Percentiles rank a stretch among this genome's conserved stretches.
phyloP scores from a whole-genome alignment of 1,140 invertebrate species.

The Atopsyche davidsoni region DNA sequence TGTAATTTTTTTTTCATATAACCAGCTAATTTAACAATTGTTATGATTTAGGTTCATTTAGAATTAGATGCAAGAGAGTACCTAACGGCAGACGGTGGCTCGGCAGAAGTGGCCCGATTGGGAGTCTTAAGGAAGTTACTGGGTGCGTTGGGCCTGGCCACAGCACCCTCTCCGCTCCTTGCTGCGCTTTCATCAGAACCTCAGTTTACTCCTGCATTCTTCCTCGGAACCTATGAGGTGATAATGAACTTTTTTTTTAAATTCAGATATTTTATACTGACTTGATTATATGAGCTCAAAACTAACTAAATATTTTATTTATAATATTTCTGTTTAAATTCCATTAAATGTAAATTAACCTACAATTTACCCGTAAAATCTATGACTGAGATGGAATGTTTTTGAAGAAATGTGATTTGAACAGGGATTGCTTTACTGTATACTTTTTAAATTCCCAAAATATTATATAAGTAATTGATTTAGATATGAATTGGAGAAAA shows the following conservation, averaged over 20 bases:
- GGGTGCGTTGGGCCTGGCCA: slow-evolving; percentile 56
- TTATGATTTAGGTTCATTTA: slow-evolving; percentile 52
- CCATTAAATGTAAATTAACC: too few species aligned
- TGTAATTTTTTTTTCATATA: slow-evolving; percentile 2
- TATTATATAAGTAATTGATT: too few species aligned
- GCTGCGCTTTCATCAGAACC: slow-evolving; percentile 28
- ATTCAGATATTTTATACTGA: too few species aligned
- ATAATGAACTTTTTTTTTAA: slow-evolving; percentile 36
- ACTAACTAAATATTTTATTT: too few species aligned
- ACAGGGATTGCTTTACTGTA: too few species aligned
- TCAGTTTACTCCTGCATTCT: slow-evolving; percentile 62
- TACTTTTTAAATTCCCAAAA: too few species aligned
- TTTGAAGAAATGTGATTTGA: too few species aligned
- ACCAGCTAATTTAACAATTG: slow-evolving; percentile 9
- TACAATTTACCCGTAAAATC: too few species aligned
- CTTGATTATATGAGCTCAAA: too few species aligned
- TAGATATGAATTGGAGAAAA: too few species aligned
- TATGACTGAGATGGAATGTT: too few species aligned
- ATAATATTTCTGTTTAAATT: too few species aligned
- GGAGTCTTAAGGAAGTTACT: slow-evolving; percentile 75
- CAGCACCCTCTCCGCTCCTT: slow-evolving; percentile 20
- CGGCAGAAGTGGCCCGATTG: slow-evolving; percentile 58
- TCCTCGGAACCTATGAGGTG: slow-evolving; percentile 73
- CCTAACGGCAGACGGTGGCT: slow-evolving; percentile 58
- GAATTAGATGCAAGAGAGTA: slow-evolving; percentile 59